phyloP scores from a whole-genome alignment of 2,888 invertebrate genomes.

The Spicauda simplicius region DNA sequence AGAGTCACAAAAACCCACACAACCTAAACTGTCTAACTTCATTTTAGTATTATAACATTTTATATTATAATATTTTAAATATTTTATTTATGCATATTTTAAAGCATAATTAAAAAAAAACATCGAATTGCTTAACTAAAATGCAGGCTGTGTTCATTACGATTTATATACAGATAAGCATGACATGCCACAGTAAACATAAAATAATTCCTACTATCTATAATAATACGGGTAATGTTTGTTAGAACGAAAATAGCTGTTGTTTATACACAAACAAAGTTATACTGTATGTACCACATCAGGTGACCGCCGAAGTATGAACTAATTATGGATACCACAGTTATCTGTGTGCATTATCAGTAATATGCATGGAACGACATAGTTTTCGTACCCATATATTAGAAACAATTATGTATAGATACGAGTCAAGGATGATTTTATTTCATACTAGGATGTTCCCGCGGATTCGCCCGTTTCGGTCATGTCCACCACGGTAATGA shows the following conservation, averaged over 20 bases:
- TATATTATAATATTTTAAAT: no score
- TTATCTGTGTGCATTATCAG: background rate
- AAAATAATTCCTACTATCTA: background rate
- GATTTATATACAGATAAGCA: background rate
- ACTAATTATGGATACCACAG: conserved; percentile 1
- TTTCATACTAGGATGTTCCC: no score
- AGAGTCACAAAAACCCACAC: no score
- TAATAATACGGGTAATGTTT: background rate
- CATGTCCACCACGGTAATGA: no score
- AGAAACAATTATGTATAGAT: background rate
- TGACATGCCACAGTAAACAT: background rate
- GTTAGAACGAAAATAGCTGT: background rate
- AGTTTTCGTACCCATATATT: background rate
- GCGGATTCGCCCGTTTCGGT: no score
- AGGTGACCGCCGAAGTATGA: background rate
- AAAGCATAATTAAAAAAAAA: no score
- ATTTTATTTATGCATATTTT: no score
- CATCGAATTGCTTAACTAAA: no score
- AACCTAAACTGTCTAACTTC: no score
- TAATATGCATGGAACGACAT: background rate
- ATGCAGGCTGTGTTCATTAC: background rate
- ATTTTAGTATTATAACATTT: no score
- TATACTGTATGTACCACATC: background rate
- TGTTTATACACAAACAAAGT: background rate
- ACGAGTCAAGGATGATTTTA: no score